Conservation (phyloP, 37 sponge, comb jelly and placozoan genomes). For the Bolinopsis microptera region DNA sequence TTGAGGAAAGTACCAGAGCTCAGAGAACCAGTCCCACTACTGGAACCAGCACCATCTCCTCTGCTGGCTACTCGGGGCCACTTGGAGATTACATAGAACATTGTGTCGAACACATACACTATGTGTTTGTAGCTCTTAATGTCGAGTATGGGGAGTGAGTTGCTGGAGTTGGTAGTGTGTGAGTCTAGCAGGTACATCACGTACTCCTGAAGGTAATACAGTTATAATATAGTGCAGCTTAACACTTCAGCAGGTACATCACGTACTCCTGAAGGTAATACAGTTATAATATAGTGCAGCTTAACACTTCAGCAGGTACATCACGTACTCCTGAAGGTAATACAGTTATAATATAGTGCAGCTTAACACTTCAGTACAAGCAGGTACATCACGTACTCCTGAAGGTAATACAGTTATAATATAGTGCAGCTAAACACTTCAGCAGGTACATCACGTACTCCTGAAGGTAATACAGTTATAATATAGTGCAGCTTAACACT, state of each 20-base stretch:
- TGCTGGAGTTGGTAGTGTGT: not conserved
- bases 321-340: constrained; percentile 50
- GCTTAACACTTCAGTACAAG: not conserved
- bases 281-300: not conserved
- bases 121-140: constrained; percentile 63
- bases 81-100: not conserved
- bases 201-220: constrained; percentile 24
- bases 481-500: too few relatives aligned
- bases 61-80: not conserved
- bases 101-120: constrained; percentile 37
- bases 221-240: not conserved
- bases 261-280: constrained; percentile 37
- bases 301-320: constrained; percentile 44
- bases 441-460: not conserved
- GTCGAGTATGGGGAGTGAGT: constrained; percentile 41
- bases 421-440: not conserved
- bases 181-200: constrained; percentile 66
- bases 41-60: not conserved
- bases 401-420: not conserved
- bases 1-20: not conserved
- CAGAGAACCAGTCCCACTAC: not conserved
- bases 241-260: constrained; percentile 55
- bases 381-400: constrained; percentile 67
- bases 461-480: not conserved
- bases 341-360: not conserved